Evolutionary conservation across 2,888 invertebrate genomes (phyloP), one percentile per base, ranked within the genome.

Genomic region (Helobdella robusta): DNA sequence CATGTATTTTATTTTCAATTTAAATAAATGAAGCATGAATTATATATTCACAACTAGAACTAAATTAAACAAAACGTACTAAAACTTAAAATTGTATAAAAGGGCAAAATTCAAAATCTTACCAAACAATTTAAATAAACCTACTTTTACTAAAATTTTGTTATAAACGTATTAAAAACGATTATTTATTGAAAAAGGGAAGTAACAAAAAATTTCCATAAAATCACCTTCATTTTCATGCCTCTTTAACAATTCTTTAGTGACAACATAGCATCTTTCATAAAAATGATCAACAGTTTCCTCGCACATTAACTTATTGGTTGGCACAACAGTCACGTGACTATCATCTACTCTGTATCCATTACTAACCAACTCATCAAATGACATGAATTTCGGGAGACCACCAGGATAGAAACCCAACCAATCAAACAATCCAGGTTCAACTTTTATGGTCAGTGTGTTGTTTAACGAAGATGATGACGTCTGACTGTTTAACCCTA

Each of bases 371-470:
- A 91, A 79, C 75, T 92, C 91, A 0, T 84, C 82, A 0, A 83
- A 81, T 5, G 73, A 50, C 68, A 78, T 74, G 72, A 74, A 77
- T 35, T 67, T 71, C 35, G 76, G 56, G 25, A 28, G 56, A n/a
- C 56, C 48, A 25, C 72, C 73, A 2, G 70, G 68, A 62, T 75
- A 74, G 92, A 93, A 94, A 35, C 86, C 85, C 75, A 91, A 84
- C 88, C 89, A 95, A 79, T 95, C 95, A 79, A 93, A 95, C 50
- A 95, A 81, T 0, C 89, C 91, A 0, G 92, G 91, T 76, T 95
- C 95, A 20, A 95, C 83, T 73, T 18, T 56, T 6, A 56, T 11
- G 5, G n/a, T n/a, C n/a, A n/a, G n/a, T n/a, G n/a, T n/a, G n/a
- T n/a, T n/a, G n/a, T n/a, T n/a, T n/a, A n/a, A n/a, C n/a, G n/a